Base-by-base conservation (phyloP, 2,113 vertebrate genomes). In the Alethe diademata region DNA sequence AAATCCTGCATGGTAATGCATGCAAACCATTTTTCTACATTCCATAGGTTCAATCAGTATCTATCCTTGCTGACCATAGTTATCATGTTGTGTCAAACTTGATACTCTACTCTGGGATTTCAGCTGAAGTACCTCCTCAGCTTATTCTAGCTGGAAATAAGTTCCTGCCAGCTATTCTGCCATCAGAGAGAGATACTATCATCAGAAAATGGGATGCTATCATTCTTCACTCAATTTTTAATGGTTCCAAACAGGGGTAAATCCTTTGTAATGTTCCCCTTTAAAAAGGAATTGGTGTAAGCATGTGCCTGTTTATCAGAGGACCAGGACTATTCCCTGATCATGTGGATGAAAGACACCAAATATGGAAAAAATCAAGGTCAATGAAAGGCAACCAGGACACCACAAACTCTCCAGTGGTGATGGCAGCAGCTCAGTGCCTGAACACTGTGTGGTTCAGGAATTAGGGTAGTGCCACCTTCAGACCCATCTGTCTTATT, bases 401-500 rank as follows among this genome's bases (percentile, higher is more conserved):
- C 12, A 12, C 5, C 1, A 50, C 36, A 43, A 26, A 14, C 19
- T 8, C 50, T 10, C 11, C 33, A 17, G 0, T 16, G 71, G 18
- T 17, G 71, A 64, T 2, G 29, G 35, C 35, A 88, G 71, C 36
- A 88, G n/a, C 69, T 71, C 79, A 20, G 78, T 2, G 3, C 15
- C 70, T 25, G 57, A 23, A 25, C 31, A 13, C 19, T 0, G 2
- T 1, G 38, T 8, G 19, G 38, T 40, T 58, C 35, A 53, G 86
- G 23, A 67, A 29, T 6, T 3, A 12, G 38, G 38, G 33, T 71
- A 66, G 47, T 9, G 75, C 31, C 66, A 29, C 2, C 45, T 38
- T 14, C 67, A 33, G 38, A 33, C 8, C 35, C 2, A 6, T 5
- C 35, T 69, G 11, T 45, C 19, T 43, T 0, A 1, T 4, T 18